phyloP scores from a whole-genome alignment of 2,888 invertebrate species.

The Nasonia oneida region DNA sequence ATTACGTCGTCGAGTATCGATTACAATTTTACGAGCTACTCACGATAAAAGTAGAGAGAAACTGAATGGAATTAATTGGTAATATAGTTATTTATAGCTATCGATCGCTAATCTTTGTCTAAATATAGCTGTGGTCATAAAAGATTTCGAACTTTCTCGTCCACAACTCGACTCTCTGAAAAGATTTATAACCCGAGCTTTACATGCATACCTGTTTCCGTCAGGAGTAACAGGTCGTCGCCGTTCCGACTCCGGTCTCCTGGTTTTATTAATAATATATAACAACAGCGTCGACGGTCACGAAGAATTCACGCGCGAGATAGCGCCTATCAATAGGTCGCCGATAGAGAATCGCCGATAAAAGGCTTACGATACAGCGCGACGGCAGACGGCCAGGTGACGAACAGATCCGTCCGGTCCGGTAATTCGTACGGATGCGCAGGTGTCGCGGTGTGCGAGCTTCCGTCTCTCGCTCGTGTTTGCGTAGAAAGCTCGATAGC shows the following conservation, averaged over 20 bases:
- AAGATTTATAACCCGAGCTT: background rate
- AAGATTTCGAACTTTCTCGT: background rate
- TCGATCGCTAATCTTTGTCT: too few relatives aligned
- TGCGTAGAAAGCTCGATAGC: background rate
- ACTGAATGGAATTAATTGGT: background rate
- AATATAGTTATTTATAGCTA: too few relatives aligned
- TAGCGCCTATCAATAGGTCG: slow-evolving; percentile 17
- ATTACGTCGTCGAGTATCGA: background rate
- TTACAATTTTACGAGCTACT: background rate
- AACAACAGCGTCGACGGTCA: background rate
- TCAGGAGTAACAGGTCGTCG: background rate
- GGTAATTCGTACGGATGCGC: background rate
- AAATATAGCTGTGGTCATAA: background rate
- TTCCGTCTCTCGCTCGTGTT: background rate
- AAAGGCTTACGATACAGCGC: background rate
- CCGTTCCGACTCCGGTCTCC: background rate
- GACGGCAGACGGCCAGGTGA: slow-evolving; percentile 13
- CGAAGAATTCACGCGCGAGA: background rate
- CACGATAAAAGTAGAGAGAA: background rate
- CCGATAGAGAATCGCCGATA: slow-evolving; percentile 16
- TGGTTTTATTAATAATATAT: slow-evolving; percentile 4
- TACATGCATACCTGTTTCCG: background rate
- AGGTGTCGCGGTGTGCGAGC: background rate
- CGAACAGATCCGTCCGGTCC: background rate
- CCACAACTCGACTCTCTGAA: background rate